phyloP scores from a whole-genome alignment of 2,888 invertebrate species.

The Drosophila longiperda region DNA sequence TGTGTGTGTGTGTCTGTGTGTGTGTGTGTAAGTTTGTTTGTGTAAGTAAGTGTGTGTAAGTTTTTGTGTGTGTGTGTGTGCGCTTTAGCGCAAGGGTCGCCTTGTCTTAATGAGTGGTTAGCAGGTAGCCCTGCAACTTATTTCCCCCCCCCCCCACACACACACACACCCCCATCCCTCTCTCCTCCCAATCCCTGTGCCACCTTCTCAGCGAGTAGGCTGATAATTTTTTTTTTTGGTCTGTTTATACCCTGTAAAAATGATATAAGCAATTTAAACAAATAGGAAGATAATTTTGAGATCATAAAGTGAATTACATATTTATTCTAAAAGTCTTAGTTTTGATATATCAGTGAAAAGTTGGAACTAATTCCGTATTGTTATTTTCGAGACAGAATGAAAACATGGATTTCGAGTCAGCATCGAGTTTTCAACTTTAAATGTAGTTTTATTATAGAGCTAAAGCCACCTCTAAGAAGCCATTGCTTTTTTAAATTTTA shows the following conservation, averaged over 20 bases:
- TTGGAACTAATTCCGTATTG: not conserved
- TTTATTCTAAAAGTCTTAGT: not conserved
- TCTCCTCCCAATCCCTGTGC: not conserved
- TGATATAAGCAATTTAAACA: not conserved
- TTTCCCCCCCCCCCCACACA: not conserved
- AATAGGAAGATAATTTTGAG: not conserved
- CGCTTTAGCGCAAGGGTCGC: constrained; percentile 13
- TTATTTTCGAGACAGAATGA: not conserved
- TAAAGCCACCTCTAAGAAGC: not conserved
- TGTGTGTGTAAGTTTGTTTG: not conserved
- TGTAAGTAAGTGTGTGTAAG: not conserved
- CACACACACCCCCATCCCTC: not conserved
- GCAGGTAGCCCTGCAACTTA: constrained; percentile 57
- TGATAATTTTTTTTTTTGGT: not conserved
- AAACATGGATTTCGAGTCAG: not conserved
- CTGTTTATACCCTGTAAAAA: not conserved
- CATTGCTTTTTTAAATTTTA: not conserved
- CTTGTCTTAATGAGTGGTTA: constrained; percentile 53
- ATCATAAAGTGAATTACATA: too few species aligned
- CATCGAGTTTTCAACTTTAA: not conserved
- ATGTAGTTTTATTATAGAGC: not conserved
- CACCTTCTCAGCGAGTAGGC: constrained; percentile 17
- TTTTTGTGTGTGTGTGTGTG: not conserved
- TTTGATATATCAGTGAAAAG: not conserved
- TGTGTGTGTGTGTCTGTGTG: not conserved